phyloP scores from a whole-genome alignment of 2,888 invertebrate genomes.

The Acronicta leporina region DNA sequence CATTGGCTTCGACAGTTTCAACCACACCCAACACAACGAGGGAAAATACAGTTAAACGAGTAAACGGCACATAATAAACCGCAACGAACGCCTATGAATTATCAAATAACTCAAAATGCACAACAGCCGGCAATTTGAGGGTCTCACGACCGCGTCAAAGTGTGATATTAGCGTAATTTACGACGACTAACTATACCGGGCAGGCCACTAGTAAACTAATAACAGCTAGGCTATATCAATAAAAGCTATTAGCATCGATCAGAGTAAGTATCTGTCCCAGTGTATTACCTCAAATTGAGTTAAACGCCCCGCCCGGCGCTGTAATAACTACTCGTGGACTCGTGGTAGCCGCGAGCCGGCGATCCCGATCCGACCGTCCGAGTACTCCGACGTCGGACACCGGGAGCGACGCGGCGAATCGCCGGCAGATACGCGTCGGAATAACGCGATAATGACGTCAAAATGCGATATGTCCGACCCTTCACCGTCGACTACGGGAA shows the following conservation, averaged over 20 bases:
- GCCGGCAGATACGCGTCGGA: constrained; percentile 30
- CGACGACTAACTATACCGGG: constrained; percentile 71
- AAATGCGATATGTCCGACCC: constrained; percentile 41
- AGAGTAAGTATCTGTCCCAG: constrained; percentile 79
- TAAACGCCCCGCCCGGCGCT: constrained; percentile 70
- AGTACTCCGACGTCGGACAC: constrained; percentile 22
- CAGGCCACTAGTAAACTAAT: constrained; percentile 65
- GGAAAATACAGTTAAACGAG: constrained; percentile 52
- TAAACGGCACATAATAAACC: constrained; percentile 53
- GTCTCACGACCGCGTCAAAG: constrained; percentile 77
- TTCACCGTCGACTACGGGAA: constrained; percentile 25
- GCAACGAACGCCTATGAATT: constrained; percentile 63
- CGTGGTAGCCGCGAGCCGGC: constrained; percentile 48
- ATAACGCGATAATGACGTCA: constrained; percentile 52
- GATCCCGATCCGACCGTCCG: constrained; percentile 23
- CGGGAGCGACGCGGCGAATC: constrained; percentile 53
- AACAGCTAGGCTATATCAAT: constrained; percentile 85
- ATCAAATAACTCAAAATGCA: constrained; percentile 80
- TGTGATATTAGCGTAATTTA: constrained; percentile 82
- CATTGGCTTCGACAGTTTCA: constrained; percentile 47
- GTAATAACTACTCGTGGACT: constrained; percentile 70
- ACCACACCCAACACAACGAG: constrained; percentile 41
- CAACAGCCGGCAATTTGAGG: constrained; percentile 77
- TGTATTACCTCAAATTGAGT: constrained; percentile 81
- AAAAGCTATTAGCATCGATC: constrained; percentile 87